Evolutionary conservation across 2,797 vertebrate genomes (phyloP).

Genomic region (Sebastes oblongus): DNA sequence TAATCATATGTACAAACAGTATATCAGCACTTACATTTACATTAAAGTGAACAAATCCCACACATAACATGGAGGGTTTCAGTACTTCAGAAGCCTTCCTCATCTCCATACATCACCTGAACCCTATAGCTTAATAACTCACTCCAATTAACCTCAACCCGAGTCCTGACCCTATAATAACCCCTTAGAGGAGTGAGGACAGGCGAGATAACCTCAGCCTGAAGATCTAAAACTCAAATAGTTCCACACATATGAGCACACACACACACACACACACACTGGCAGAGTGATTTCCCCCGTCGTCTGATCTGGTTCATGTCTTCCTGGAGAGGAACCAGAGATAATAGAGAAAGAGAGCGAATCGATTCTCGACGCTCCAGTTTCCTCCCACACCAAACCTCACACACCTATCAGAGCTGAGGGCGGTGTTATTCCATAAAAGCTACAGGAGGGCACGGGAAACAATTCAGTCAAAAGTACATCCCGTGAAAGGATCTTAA

Average conservation of each 20-base stretch:
- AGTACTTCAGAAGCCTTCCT: background rate
- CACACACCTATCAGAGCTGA: conserved; percentile 53
- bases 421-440: conserved; percentile 13
- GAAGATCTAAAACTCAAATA: conserved; percentile 8
- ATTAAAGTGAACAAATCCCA: background rate
- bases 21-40: conserved; percentile 15
- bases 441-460: background rate
- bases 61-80: background rate
- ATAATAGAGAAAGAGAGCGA: conserved; percentile 57
- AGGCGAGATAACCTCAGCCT: background rate
- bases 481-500: background rate
- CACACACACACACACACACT: background rate
- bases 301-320: conserved; percentile 78
- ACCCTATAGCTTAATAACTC: background rate
- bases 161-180: conserved; percentile 29
- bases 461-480: background rate
- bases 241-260: background rate
- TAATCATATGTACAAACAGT: conserved; percentile 22
- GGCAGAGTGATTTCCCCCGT: conserved; percentile 63
- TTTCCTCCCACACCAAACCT: conserved; percentile 59
- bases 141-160: conserved; percentile 36
- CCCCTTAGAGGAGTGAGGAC: conserved; percentile 5
- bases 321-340: conserved; percentile 66
- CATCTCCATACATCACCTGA: background rate
- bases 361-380: conserved; percentile 65